phyloP scores from a whole-genome alignment of 2,113 vertebrate species.

The Cyphomyrus plagiostoma region DNA sequence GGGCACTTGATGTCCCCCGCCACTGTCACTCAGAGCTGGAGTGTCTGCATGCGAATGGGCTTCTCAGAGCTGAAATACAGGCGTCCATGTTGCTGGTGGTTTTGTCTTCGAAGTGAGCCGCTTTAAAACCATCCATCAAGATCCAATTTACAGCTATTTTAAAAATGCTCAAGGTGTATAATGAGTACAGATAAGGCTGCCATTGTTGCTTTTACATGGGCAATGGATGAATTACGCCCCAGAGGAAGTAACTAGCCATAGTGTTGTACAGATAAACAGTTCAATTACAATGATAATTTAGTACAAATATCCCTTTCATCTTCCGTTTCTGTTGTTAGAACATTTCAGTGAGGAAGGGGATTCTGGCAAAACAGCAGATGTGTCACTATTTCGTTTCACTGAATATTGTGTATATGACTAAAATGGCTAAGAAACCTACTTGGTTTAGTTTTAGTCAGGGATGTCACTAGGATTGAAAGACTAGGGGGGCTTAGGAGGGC shows the following conservation, averaged over 20 bases:
- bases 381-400: not conserved
- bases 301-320: slow-evolving; percentile 23
- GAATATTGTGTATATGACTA: no score
- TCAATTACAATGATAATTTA: slow-evolving; percentile 44
- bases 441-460: no score
- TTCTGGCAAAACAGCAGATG: not conserved
- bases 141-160: slow-evolving; percentile 40
- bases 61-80: not conserved
- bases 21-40: not conserved
- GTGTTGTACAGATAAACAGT: slow-evolving; percentile 37
- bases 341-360: not conserved
- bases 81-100: not conserved
- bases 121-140: slow-evolving; percentile 39
- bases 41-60: not conserved
- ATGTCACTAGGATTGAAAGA: no score
- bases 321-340: slow-evolving; percentile 20
- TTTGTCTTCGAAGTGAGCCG: not conserved
- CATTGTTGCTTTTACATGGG: slow-evolving; percentile 49
- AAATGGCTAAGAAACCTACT: no score
- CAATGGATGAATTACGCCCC: slow-evolving; percentile 39
- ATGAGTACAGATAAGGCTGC: not conserved
- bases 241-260: slow-evolving; percentile 46
- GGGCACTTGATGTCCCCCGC: not conserved
- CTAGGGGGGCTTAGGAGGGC: no score
- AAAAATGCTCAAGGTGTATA: not conserved